Percentiles rank a stretch among this genome's conserved stretches.
Evolutionary conservation across 1,140 invertebrate genomes (phyloP).

Genomic region (Calosoma granatense): DNA sequence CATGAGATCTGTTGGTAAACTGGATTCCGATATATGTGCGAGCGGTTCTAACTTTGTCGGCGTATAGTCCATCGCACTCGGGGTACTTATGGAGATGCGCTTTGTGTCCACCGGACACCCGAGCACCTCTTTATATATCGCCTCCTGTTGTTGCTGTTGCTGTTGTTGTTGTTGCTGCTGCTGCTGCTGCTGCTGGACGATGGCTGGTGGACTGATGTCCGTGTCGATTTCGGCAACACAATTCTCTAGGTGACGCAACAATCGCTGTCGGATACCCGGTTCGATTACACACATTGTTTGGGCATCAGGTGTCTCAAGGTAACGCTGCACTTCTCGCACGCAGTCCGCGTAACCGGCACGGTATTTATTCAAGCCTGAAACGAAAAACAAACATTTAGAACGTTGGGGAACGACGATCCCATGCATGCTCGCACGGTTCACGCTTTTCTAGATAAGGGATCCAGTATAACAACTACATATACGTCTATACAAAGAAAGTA

Average conservation of each 20-base stretch:
- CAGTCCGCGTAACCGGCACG: conserved; percentile 72
- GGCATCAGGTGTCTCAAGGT: conserved; percentile 54
- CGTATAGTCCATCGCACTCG: background rate
- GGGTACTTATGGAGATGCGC: background rate
- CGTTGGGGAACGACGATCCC: too few relatives aligned
- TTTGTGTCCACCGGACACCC: conserved; percentile 13
- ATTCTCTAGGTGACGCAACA: conserved; percentile 58
- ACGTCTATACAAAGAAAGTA: too few relatives aligned
- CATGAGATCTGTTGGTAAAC: background rate
- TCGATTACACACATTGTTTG: conserved; percentile 53
- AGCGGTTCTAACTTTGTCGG: background rate
- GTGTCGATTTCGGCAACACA: conserved; percentile 60
- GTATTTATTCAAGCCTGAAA: conserved; percentile 44
- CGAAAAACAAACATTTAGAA: conserved; percentile 22
- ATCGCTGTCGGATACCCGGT: conserved; percentile 51
- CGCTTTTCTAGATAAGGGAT: too few relatives aligned
- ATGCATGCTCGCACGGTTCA: too few relatives aligned
- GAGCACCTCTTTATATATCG: conserved; percentile 25
- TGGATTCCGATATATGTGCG: background rate
- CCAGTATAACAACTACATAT: too few relatives aligned
- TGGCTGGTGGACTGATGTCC: conserved; percentile 42
- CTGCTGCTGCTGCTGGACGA: conserved; percentile 4
- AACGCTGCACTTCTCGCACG: conserved; percentile 59
- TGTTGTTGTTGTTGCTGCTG: conserved; percentile 21
- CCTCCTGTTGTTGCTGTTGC: conserved; percentile 16